Evolutionary conservation across 2,888 invertebrate species (phyloP).

Genomic region (Zootermopsis nevadensis): DNA sequence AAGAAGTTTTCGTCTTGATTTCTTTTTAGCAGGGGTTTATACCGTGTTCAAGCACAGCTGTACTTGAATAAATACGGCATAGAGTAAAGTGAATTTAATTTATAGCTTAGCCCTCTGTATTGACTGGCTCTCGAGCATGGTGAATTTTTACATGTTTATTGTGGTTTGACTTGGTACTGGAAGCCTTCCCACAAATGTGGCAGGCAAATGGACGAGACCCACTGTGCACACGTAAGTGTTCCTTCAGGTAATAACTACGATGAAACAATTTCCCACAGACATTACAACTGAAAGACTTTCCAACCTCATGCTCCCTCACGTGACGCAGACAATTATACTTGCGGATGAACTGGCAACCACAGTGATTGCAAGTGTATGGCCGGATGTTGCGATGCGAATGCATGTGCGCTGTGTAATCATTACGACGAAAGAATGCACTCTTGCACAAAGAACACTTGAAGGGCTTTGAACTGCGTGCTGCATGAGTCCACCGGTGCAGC

Average conservation of each 20-base stretch:
- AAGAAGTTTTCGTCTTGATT: too few relatives aligned
- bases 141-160: constrained; percentile 91
- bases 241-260: constrained; percentile 86
- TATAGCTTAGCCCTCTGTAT: constrained; percentile 76
- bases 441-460: constrained; percentile 87
- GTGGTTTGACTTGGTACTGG: constrained; percentile 90
- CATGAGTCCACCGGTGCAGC: constrained; percentile 90
- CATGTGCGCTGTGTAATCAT: constrained; percentile 86
- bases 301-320: constrained; percentile 84
- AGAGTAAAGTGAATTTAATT: background rate
- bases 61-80: too few relatives aligned
- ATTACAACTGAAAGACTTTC: constrained; percentile 80
- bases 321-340: constrained; percentile 91
- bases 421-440: constrained; percentile 84
- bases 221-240: constrained; percentile 87
- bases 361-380: constrained; percentile 90
- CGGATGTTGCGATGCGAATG: constrained; percentile 86
- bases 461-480: constrained; percentile 83
- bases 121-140: constrained; percentile 87
- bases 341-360: constrained; percentile 88
- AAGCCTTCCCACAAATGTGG: constrained; percentile 89
- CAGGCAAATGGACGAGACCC: constrained; percentile 85
- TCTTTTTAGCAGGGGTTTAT: too few relatives aligned
- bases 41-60: too few relatives aligned
- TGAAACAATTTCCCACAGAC: constrained; percentile 87